phyloP scores from a whole-genome alignment of 2,888 invertebrate species.

The Drosophila helvetica region DNA sequence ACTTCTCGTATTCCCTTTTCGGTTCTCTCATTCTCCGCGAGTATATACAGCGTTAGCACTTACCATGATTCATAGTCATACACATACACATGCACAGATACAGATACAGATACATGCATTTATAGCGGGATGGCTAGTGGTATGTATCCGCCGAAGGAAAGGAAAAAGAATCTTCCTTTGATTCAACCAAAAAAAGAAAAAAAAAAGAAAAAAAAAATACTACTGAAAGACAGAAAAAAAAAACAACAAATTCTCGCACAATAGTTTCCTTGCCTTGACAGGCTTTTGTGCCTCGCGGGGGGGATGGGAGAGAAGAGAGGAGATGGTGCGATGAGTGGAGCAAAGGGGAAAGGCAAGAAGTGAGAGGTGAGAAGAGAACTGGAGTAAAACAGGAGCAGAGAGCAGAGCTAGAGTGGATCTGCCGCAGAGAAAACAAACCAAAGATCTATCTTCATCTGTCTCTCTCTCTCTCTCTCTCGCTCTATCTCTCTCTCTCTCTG shows the following conservation, averaged over 20 bases:
- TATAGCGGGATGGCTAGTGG: not conserved
- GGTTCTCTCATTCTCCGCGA: conserved; percentile 6
- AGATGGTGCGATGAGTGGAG: not conserved
- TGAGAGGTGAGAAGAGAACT: not conserved
- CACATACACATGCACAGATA: conserved; percentile 21
- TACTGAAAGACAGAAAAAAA: conserved; percentile 15
- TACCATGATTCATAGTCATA: conserved; percentile 66
- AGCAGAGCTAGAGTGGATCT: conserved; percentile 1
- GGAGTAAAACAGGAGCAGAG: not conserved
- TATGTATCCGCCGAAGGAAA: conserved; percentile 40
- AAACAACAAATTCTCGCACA: conserved; percentile 12
- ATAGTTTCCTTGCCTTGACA: conserved; percentile 32
- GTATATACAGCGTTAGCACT: conserved; percentile 52
- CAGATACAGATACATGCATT: not conserved
- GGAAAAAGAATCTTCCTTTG: conserved; percentile 35
- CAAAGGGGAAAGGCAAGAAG: not conserved
- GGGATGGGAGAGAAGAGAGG: not conserved
- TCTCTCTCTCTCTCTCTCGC: not conserved
- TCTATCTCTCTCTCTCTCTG: not conserved
- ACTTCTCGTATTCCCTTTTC: conserved; percentile 15
- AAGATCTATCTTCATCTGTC: not conserved
- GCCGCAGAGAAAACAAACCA: not conserved
- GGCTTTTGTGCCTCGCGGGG: conserved; percentile 30
- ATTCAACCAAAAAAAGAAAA: conserved; percentile 3
- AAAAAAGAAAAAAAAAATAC: conserved; percentile 19